Percentiles rank a stretch among this genome's conserved stretches.
Evolutionary conservation across 2,888 invertebrate species (phyloP).

Genomic region (Ditula angustiorana): DNA sequence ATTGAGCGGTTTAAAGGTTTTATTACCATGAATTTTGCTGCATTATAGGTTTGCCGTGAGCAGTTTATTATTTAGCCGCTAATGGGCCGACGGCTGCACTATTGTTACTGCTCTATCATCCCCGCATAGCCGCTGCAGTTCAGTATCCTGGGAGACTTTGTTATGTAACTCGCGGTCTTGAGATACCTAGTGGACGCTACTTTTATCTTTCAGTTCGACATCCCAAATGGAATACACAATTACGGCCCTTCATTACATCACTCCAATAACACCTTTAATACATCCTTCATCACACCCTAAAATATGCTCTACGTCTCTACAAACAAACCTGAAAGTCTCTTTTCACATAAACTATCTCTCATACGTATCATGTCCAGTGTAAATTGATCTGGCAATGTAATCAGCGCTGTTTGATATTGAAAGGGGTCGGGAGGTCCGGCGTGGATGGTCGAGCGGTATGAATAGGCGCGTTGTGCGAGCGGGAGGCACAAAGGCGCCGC

Average conservation of each 20-base stretch:
- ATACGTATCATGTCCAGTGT: constrained; percentile 56
- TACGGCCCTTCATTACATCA: constrained; percentile 83
- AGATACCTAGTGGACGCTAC: constrained; percentile 40
- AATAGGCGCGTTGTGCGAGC: constrained; percentile 81
- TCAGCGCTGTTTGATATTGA: constrained; percentile 72
- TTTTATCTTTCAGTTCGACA: constrained; percentile 69
- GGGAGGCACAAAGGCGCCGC: constrained; percentile 81
- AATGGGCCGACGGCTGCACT: constrained; percentile 6
- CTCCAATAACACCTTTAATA: constrained; percentile 82
- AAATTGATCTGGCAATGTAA: constrained; percentile 54
- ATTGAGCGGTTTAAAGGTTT: constrained; percentile 74
- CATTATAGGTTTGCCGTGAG: constrained; percentile 27
- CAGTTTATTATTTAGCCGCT: constrained; percentile 12
- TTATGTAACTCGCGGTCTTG: constrained; percentile 6
- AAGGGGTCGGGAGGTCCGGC: constrained; percentile 57
- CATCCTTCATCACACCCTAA: constrained; percentile 41
- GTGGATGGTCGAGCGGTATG: constrained; percentile 58
- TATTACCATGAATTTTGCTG: constrained; percentile 57
- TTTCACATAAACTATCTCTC: constrained; percentile 49
- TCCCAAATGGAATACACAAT: constrained; percentile 81
- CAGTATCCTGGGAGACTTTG: neutral
- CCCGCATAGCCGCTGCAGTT: neutral
- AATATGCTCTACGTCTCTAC: constrained; percentile 43
- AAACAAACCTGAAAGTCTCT: constrained; percentile 44
- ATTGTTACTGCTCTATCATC: neutral